Evolutionary conservation across 2,888 invertebrate species (phyloP).

Genomic region (Hyposoter dolosus): DNA sequence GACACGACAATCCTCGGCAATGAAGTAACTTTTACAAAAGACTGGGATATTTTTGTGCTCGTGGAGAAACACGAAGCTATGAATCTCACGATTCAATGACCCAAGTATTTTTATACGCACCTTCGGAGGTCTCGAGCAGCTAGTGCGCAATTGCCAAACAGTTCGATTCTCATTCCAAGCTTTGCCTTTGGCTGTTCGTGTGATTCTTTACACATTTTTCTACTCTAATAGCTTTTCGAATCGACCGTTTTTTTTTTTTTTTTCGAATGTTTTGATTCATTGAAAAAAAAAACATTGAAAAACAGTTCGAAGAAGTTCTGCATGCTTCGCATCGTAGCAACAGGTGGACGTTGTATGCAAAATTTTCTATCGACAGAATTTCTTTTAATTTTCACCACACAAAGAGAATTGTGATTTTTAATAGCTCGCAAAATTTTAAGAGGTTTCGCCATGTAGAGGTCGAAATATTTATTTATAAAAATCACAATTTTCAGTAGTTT

Average conservation of each 20-base stretch:
- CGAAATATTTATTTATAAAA: too few relatives aligned
- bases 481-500: too few relatives aligned
- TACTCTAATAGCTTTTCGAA: neutral
- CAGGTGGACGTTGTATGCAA: too few relatives aligned
- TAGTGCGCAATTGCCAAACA: neutral
- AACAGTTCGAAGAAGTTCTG: too few relatives aligned
- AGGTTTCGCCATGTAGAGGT: too few relatives aligned
- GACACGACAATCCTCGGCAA: neutral
- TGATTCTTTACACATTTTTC: neutral
- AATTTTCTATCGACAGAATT: too few relatives aligned
- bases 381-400: too few relatives aligned
- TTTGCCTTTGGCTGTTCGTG: neutral
- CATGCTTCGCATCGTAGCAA: too few relatives aligned
- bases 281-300: neutral
- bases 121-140: neutral
- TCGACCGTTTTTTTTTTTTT: too few relatives aligned
- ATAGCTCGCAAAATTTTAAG: too few relatives aligned
- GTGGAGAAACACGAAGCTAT: neutral
- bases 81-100: conserved; percentile 15
- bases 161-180: neutral
- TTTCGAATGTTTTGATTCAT: neutral
- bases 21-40: neutral
- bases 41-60: neutral
- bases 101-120: conserved; percentile 20
- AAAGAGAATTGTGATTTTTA: too few relatives aligned